Base-by-base conservation (phyloP, 2,888 invertebrate genomes). In the Eupithecia centaureata region DNA sequence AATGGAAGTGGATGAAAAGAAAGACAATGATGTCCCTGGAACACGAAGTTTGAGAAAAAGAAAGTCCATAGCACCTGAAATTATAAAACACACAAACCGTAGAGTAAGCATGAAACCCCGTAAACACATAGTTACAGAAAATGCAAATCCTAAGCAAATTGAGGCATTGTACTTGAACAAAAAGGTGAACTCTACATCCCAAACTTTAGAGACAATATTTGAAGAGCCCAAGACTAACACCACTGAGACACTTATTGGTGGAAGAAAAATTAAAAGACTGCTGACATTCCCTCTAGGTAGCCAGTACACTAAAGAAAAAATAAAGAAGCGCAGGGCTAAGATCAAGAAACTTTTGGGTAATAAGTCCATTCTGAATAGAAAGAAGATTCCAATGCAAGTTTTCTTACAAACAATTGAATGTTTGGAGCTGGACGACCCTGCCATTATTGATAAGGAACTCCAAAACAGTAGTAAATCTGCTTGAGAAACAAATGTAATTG, bases 151-250 rank as follows among this genome's bases (percentile, higher is more conserved):
- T 61, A 93, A 90, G 79, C 90, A 93, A 80, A 90, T 94, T 66
- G 93, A 93, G 77, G 93, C 94, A 56, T 88, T 94, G 73, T 95
- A 95, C 80, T 87, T 94, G 47, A 94, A 95, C 76, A 94, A 94
- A 80, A 94, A 87, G 79, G 86, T 94, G 0, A 94, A 94, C 78
- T 87, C 89, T 56, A 73, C 88, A 47, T 88, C 94, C 61, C 94
- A 94, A 76, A 94, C 91, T 67, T 86, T 95, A 76, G 95, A 95
- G 85, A 95, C 95, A 2, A 95, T 95, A 79, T 95, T 93, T 79
- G 95, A 95, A 85, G 95, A 95, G 74, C 93, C 94, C n/a, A 94
- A 92, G 76, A 86, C 89, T 70, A 87, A 82, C 73, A 91, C 91
- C 60, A 82, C 89, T 33, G 84, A 88, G 59, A 83, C 86, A n/a